These are phyloP conservation scores for Oncorhynchus nerka DNA, from an alignment of 2,113 vertebrate genomes.

Conservation along the genomic window DNA sequence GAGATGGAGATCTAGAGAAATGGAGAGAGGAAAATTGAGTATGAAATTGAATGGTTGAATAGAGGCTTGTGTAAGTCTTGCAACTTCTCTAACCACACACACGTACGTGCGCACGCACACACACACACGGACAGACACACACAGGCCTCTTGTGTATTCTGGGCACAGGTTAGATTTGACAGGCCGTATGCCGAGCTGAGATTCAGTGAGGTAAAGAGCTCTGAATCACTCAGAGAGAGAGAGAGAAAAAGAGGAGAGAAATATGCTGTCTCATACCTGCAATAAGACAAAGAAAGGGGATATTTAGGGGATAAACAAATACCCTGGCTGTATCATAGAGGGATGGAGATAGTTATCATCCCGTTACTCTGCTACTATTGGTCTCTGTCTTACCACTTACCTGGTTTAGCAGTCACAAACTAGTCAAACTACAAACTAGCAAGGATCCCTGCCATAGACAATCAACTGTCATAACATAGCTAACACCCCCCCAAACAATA, in stretches of 20 bases:
- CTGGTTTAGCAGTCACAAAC: neutral
- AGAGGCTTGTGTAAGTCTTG: neutral
- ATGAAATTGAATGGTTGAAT: neutral
- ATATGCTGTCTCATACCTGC: neutral
- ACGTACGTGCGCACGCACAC: neutral
- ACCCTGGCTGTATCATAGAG: neutral
- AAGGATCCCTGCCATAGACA: no score
- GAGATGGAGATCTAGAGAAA: neutral
- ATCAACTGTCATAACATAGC: no score
- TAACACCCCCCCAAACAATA: neutral
- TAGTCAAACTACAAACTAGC: neutral
- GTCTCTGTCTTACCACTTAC: no score
- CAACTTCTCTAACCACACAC: neutral
- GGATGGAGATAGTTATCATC: neutral
- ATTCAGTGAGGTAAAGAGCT: conserved; percentile 5
- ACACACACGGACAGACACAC: neutral
- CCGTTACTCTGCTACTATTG: neutral
- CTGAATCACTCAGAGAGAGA: neutral
- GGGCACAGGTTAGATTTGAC: conserved; percentile 22
- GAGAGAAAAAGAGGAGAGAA: neutral
- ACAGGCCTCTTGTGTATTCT: neutral
- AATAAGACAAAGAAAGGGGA: neutral
- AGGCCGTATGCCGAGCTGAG: conserved; percentile 11
- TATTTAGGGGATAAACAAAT: neutral
- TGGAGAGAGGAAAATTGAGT: neutral